Percentiles rank a stretch among this genome's conserved stretches.
Evolutionary conservation across 2,888 invertebrate species (phyloP).

Genomic region (Caenorhabditis uteleia): DNA sequence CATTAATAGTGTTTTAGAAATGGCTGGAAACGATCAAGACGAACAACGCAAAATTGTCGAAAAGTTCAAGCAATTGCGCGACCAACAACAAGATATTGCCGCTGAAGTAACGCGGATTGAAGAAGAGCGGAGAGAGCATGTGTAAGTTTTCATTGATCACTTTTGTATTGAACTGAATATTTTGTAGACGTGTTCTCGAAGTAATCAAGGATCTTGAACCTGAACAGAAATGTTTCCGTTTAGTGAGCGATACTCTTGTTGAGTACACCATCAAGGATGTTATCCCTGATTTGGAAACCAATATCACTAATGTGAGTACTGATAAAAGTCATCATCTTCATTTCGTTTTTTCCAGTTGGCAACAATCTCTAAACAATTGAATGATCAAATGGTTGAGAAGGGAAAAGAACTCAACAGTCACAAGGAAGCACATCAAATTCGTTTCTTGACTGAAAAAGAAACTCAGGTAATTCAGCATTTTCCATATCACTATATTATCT

Average conservation of each 20-base stretch:
- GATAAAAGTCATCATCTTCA: not conserved
- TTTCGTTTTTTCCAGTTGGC: slow-evolving; percentile 39
- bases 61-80: slow-evolving; percentile 56
- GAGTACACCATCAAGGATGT: slow-evolving; percentile 54
- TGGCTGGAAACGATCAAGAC: slow-evolving; percentile 31
- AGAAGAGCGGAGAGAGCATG: slow-evolving; percentile 52
- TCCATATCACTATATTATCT: no score
- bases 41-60: slow-evolving; percentile 60
- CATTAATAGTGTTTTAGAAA: not conserved
- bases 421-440: slow-evolving; percentile 60
- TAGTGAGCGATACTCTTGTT: slow-evolving; percentile 57
- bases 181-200: slow-evolving; percentile 47
- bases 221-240: slow-evolving; percentile 53
- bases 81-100: slow-evolving; percentile 57
- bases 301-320: slow-evolving; percentile 37
- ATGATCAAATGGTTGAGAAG: slow-evolving; percentile 55
- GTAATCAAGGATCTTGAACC: slow-evolving; percentile 51
- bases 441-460: slow-evolving; percentile 58
- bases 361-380: slow-evolving; percentile 38
- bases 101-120: slow-evolving; percentile 52
- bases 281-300: slow-evolving; percentile 46
- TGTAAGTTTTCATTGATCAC: slow-evolving; percentile 3
- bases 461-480: not conserved
- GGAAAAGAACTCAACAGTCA: slow-evolving; percentile 60
- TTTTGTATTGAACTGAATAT: not conserved